These are phyloP conservation scores for Hippolais icterina DNA, from an alignment of 2,113 vertebrate species.

Conservation along the genomic window DNA sequence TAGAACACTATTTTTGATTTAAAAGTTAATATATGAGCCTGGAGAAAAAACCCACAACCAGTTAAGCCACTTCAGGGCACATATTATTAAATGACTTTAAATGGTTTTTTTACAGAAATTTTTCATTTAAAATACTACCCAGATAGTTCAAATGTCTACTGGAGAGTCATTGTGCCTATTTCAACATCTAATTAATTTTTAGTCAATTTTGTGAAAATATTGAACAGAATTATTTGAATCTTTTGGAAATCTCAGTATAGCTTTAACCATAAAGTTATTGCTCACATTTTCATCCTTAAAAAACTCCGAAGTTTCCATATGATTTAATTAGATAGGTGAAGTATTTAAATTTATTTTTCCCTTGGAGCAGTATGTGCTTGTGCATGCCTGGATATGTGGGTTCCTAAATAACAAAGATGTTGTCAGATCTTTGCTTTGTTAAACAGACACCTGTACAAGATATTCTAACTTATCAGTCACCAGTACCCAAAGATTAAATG, in stretches of 20 bases:
- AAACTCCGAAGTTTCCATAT: fast-evolving
- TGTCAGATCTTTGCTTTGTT: background rate
- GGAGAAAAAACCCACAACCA: background rate
- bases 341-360: background rate
- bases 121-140: background rate
- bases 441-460: background rate
- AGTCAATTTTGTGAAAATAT: background rate
- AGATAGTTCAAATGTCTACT: background rate
- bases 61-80: background rate
- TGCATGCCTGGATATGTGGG: background rate
- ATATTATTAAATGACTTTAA: background rate
- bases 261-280: background rate
- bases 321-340: background rate
- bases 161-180: background rate
- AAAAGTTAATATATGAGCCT: background rate
- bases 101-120: background rate
- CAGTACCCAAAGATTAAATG: background rate
- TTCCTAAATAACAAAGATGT: background rate
- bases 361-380: background rate
- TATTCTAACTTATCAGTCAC: background rate
- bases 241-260: background rate
- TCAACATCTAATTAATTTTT: background rate
- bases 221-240: background rate
- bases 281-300: background rate
- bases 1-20: background rate